Conservation (phyloP, 2,797 vertebrate species). For the Salmo trutta region DNA sequence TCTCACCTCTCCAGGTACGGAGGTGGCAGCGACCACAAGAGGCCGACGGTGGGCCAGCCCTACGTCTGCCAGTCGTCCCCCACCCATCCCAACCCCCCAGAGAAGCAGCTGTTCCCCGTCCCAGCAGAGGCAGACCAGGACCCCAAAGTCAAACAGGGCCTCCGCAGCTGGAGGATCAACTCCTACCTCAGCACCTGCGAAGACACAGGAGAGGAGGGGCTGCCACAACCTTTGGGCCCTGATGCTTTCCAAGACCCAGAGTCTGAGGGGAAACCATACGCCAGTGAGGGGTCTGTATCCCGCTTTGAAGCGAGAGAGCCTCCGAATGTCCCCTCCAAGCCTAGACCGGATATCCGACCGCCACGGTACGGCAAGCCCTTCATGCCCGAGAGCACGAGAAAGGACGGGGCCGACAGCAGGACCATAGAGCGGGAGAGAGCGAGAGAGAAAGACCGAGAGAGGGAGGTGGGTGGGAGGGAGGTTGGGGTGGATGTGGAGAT, state of each 20-base stretch:
- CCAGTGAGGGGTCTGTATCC: constrained; percentile 49
- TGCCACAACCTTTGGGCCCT: constrained; percentile 79
- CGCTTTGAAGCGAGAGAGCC: constrained; percentile 64
- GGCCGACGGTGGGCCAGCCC: constrained; percentile 86
- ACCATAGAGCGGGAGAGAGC: constrained; percentile 37
- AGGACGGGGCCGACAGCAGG: constrained; percentile 53
- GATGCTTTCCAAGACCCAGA: constrained; percentile 84
- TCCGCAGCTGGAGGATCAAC: constrained; percentile 91
- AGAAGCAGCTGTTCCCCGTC: constrained; percentile 76
- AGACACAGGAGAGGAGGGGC: constrained; percentile 83
- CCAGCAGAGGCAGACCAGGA: constrained; percentile 81
- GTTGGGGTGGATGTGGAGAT: constrained; percentile 50
- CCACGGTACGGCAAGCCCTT: constrained; percentile 77
- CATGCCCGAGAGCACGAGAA: constrained; percentile 56
- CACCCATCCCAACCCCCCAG: constrained; percentile 82
- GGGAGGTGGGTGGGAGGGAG: constrained; percentile 39
- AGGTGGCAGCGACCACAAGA: constrained; percentile 67
- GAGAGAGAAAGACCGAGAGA: too few species aligned
- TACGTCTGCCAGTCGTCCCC: constrained; percentile 89
- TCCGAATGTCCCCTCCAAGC: constrained; percentile 52
- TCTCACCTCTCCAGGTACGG: constrained; percentile 63
- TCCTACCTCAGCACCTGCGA: constrained; percentile 91
- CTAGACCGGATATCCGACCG: constrained; percentile 66
- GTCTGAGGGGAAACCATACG: constrained; percentile 45
- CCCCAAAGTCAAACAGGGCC: constrained; percentile 78